Evolutionary conservation across 2,113 vertebrate genomes (phyloP).

Genomic region (Bubo bubo): DNA sequence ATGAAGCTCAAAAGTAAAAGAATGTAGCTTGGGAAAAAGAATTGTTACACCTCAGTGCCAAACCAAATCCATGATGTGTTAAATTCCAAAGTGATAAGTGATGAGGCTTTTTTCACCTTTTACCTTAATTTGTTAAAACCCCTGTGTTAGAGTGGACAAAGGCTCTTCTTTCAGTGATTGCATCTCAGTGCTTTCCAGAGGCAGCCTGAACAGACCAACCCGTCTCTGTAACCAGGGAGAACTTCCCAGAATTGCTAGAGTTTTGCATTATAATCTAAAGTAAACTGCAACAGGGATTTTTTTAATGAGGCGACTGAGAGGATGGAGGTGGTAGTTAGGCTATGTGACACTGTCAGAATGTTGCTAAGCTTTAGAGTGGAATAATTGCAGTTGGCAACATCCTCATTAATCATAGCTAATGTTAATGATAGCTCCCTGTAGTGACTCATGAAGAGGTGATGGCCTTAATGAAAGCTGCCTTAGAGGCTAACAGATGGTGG

Average conservation of each 20-base stretch:
- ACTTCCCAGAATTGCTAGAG: background rate
- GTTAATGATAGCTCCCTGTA: constrained; percentile 69
- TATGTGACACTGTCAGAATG: constrained; percentile 49
- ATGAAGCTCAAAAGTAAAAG: background rate
- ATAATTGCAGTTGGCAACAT: constrained; percentile 68
- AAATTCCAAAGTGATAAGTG: background rate
- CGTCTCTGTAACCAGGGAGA: background rate
- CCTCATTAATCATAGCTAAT: constrained; percentile 72
- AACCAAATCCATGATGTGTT: background rate
- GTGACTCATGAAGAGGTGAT: constrained; percentile 68
- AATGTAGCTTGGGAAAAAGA: background rate
- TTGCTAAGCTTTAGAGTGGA: constrained; percentile 59
- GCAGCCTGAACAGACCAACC: background rate
- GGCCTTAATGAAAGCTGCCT: constrained; percentile 67
- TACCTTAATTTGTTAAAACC: background rate
- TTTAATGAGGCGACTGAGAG: constrained; percentile 53
- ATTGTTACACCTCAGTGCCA: background rate
- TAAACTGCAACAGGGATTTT: constrained; percentile 28
- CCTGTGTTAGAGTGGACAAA: background rate
- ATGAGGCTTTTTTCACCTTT: background rate
- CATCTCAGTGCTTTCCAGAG: background rate
- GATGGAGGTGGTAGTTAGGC: constrained; percentile 25
- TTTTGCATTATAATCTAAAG: background rate
- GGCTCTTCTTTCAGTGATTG: background rate
- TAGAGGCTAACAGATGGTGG: constrained; percentile 65